These are phyloP conservation scores for Pollachius pollachius DNA, from an alignment of 2,113 vertebrate genomes.

Conservation along the genomic window DNA sequence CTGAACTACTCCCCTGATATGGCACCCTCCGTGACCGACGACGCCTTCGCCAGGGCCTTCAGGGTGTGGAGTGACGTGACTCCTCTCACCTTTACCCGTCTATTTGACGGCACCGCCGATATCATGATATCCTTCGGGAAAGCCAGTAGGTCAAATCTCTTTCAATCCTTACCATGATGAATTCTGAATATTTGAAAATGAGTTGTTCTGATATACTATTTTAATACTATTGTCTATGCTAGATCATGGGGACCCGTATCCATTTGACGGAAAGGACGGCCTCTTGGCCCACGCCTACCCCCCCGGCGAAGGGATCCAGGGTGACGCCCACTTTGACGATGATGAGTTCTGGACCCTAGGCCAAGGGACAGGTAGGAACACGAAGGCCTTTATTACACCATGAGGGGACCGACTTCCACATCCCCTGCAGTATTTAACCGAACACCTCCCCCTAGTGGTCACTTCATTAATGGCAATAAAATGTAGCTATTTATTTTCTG, in stretches of 20 bases:
- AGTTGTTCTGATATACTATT: neutral
- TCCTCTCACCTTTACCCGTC: slow-evolving; percentile 88
- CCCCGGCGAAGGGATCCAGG: slow-evolving; percentile 82
- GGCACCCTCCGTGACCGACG: slow-evolving; percentile 77
- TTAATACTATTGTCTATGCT: slow-evolving; percentile 11
- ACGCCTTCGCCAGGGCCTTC: slow-evolving; percentile 89
- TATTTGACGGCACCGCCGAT: slow-evolving; percentile 79
- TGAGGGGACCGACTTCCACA: neutral
- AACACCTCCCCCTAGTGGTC: slow-evolving; percentile 49
- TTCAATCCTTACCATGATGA: neutral
- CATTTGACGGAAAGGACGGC: slow-evolving; percentile 91
- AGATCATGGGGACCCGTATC: slow-evolving; percentile 93
- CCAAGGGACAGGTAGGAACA: slow-evolving; percentile 81
- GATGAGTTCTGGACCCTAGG: slow-evolving; percentile 94
- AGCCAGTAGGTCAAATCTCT: slow-evolving; percentile 59
- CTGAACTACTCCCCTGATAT: slow-evolving; percentile 90
- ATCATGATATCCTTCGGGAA: slow-evolving; percentile 94
- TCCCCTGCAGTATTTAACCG: neutral
- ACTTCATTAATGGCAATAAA: slow-evolving; percentile 7
- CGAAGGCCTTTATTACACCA: slow-evolving; percentile 8
- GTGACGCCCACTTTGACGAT: slow-evolving; percentile 95
- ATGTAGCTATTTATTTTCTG: neutral
- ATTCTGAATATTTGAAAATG: neutral
- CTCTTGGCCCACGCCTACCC: slow-evolving; percentile 95
- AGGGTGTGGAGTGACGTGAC: slow-evolving; percentile 90